Evolutionary conservation across 1,140 invertebrate species (phyloP), one percentile per base, ranked within the genome.

Genomic region (Rhagoletis pomonella): DNA sequence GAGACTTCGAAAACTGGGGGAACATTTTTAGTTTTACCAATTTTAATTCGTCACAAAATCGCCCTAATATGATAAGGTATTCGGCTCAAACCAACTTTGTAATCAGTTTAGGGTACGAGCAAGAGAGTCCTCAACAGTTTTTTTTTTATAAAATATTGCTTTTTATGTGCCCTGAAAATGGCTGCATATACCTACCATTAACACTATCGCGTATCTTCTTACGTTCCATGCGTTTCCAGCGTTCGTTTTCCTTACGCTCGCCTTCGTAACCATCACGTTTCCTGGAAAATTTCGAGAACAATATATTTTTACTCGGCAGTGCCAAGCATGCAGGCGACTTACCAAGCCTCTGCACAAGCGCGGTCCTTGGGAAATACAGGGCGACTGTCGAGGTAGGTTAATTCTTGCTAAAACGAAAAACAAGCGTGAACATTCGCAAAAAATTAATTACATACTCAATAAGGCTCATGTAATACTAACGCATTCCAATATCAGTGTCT

Each of bases 301-400:
- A 87, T 55, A 5, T 85, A 86, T 60, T 44, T 67, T 86, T 69
- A 81, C 29, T n/a, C 55, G 29, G 5, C 19, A 19, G 17, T 29
- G n/a, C 10, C 19, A 59, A 69, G 58, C 0, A 1, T 58, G 9
- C 0, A 1, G 29, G 9, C 6, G 9, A 50, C 81, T 77, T 95
- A 97, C 98, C 98, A 99, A n/a, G 98, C 98, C 93, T 97, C 97
- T 1, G 97, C 97, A 93, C 97, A 98, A 7, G 97, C 97, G 88
- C 98, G 94, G 92, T 99, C 98, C 59, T 96, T 94, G 0, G 96
- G 95, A 93, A 98, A 98, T 17, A 99, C 96, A 14, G 98, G 98
- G 55, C 97, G 93, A 91, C 98, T 97, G 93, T 99, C 98, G 88
- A 99, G 93, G 91, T 98, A 98, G 58, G 95, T 94, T 3, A 98